Conservation (phyloP, 2,797 vertebrate genomes). For the Darevskia nairensis region DNA sequence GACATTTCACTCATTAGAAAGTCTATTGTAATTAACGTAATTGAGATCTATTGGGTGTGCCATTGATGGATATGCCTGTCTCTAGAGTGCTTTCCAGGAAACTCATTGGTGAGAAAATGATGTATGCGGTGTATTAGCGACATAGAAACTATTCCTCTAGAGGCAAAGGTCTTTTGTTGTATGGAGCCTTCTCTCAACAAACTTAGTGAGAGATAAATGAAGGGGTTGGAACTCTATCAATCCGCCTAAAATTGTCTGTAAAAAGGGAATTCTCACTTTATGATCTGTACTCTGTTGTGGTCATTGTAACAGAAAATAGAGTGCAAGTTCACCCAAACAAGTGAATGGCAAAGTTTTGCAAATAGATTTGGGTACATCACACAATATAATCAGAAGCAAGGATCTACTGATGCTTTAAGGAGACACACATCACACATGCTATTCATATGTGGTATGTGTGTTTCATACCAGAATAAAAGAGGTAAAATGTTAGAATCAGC, state of each 20-base stretch:
- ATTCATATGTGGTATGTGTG: background rate
- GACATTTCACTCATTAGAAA: slow-evolving; percentile 75
- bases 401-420: background rate
- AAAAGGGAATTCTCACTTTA: background rate
- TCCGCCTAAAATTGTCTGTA: background rate
- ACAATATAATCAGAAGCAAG: background rate
- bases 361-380: background rate
- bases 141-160: slow-evolving; percentile 59
- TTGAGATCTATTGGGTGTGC: slow-evolving; percentile 77
- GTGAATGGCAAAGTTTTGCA: background rate
- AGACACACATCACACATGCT: background rate
- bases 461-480: background rate
- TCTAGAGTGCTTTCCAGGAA: slow-evolving; percentile 72
- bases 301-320: background rate
- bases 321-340: background rate
- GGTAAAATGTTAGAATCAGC: background rate
- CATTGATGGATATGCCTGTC: slow-evolving; percentile 77
- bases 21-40: slow-evolving; percentile 74
- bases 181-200: slow-evolving; percentile 24
- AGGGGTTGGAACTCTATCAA: slow-evolving; percentile 39
- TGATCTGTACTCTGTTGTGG: background rate
- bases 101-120: slow-evolving; percentile 74
- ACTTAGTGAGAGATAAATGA: slow-evolving; percentile 48
- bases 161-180: slow-evolving; percentile 57
- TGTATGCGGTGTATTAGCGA: slow-evolving; percentile 67